Conservation (phyloP, 2,888 invertebrate species). For the Metellina segmentata region DNA sequence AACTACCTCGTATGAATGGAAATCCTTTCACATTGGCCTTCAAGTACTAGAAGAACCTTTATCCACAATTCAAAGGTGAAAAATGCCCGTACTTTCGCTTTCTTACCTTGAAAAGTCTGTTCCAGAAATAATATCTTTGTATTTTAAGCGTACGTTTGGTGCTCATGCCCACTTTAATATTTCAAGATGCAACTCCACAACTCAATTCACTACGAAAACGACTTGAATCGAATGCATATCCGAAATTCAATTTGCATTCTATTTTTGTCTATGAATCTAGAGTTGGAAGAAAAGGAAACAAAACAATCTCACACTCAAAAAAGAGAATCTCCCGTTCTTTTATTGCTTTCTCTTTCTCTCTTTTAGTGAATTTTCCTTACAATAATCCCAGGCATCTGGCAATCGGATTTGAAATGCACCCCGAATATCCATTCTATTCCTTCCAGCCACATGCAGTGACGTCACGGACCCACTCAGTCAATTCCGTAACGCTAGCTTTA, state of each 20-base stretch:
- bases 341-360: not conserved
- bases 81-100: no score
- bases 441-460: conserved; percentile 8
- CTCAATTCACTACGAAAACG: not conserved
- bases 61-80: no score
- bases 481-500: conserved; percentile 61
- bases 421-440: conserved; percentile 1
- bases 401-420: not conserved
- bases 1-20: no score
- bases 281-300: not conserved
- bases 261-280: not conserved
- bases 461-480: conserved; percentile 30
- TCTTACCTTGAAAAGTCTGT: no score
- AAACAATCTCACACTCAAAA: not conserved
- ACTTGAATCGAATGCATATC: not conserved
- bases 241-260: not conserved
- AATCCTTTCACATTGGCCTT: no score
- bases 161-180: no score
- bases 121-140: no score
- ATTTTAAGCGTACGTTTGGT: no score
- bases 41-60: no score
- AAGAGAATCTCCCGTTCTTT: not conserved
- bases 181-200: not conserved
- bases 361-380: not conserved
- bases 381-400: not conserved